Evolutionary conservation across 1,140 invertebrate species (phyloP).

Genomic region (Steinernema feltiae): DNA sequence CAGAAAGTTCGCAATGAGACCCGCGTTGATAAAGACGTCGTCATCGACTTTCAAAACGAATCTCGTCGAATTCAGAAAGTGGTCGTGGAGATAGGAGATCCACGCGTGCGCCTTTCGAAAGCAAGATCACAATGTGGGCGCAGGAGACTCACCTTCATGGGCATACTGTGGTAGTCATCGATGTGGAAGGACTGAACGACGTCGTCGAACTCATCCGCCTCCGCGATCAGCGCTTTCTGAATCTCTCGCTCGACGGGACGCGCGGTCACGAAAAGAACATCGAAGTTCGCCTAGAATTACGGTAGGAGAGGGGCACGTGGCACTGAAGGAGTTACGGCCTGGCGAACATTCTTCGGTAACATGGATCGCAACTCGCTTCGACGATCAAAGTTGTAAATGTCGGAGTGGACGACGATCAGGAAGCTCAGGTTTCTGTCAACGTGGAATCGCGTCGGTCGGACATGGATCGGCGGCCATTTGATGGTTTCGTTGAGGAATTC

Average conservation of each 20-base stretch:
- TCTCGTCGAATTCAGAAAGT: conserved; percentile 13
- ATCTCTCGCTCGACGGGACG: conserved; percentile 9
- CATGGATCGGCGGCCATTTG: not conserved
- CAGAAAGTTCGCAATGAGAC: conserved; percentile 24
- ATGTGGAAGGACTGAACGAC: conserved; percentile 28
- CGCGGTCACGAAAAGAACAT: conserved; percentile 31
- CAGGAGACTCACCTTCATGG: conserved; percentile 24
- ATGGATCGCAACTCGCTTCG: conserved; percentile 18
- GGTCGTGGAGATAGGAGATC: conserved; percentile 17
- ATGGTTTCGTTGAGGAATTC: not conserved
- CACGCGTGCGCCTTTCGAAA: conserved; percentile 32
- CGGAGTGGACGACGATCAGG: conserved; percentile 30
- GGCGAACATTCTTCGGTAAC: conserved; percentile 12
- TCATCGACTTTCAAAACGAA: conserved; percentile 32
- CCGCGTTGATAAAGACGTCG: conserved; percentile 27
- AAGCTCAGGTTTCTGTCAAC: not conserved
- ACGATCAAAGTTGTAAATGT: conserved; percentile 25
- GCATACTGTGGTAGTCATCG: conserved; percentile 26
- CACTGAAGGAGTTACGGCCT: conserved; percentile 22
- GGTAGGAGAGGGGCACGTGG: not conserved
- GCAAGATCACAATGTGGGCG: not conserved
- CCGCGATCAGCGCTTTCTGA: conserved; percentile 22
- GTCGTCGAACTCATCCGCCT: conserved; percentile 22
- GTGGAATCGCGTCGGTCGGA: not conserved
- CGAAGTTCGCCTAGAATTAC: conserved; percentile 18